Conservation (phyloP, 2,888 invertebrate genomes). For the Scaptomyza tumidula region DNA sequence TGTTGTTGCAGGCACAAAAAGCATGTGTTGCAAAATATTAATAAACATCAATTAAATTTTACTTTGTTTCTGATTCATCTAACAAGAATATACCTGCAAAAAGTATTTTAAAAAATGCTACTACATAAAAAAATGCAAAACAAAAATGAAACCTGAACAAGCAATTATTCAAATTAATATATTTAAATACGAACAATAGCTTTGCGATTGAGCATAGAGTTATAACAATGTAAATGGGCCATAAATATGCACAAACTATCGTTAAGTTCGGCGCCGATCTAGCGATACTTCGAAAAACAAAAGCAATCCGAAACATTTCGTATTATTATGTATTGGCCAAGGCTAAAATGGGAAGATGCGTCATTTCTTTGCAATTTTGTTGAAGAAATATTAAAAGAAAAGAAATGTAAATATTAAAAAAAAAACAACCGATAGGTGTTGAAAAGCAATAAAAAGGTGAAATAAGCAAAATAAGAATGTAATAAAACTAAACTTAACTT, state of each 20-base stretch:
- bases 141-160: constrained; percentile 13
- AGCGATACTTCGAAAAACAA: not conserved
- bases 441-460: not conserved
- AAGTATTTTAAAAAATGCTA: not conserved
- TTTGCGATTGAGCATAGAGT: not conserved
- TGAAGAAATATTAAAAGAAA: constrained; percentile 1
- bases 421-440: not conserved
- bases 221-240: constrained; percentile 23
- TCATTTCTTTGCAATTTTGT: constrained; percentile 2
- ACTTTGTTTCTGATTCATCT: not conserved
- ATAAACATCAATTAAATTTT: no score
- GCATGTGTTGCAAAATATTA: no score
- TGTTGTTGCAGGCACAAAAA: no score
- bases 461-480: not conserved
- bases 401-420: not conserved
- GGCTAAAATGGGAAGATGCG: constrained; percentile 18
- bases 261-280: not conserved
- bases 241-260: constrained; percentile 33
- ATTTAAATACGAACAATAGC: constrained; percentile 11
- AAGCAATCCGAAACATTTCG: constrained; percentile 2
- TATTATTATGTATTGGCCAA: constrained; percentile 29
- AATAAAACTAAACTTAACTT: not conserved
- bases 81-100: constrained; percentile 1
- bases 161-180: constrained; percentile 23
- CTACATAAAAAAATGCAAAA: not conserved